A percentile compares a stretch with the other conserved stretches of the same genome.
Conservation (phyloP, 2,113 vertebrate genomes). For the Mustela lutreola region DNA sequence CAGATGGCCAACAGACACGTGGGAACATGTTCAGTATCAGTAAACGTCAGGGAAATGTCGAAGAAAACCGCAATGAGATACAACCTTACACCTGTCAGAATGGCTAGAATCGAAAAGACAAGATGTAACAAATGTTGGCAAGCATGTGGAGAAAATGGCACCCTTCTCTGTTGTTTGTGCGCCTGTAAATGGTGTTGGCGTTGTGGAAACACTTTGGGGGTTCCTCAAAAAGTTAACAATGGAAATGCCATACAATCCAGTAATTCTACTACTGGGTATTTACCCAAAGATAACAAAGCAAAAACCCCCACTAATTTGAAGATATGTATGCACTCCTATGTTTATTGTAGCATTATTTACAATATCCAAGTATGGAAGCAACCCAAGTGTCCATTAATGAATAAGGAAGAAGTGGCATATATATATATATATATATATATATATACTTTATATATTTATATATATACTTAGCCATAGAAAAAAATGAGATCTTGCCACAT, state of each 20-base stretch:
- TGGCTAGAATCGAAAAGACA: not conserved
- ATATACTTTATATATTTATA: not conserved
- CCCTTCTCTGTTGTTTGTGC: not conserved
- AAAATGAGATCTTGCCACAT: not conserved
- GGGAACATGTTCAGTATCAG: not conserved
- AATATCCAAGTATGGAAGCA: not conserved
- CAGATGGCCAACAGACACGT: not conserved
- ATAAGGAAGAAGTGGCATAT: not conserved
- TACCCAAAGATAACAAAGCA: not conserved
- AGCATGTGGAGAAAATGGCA: not conserved
- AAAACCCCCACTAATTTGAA: not conserved
- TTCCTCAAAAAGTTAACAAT: not conserved
- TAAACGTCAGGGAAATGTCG: not conserved
- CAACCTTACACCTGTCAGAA: not conserved
- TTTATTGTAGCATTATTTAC: not conserved
- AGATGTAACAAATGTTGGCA: not conserved
- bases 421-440: not conserved
- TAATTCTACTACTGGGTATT: not conserved
- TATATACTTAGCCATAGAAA: not conserved
- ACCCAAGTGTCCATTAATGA: not conserved
- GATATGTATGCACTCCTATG: not conserved
- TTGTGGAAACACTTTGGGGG: not conserved
- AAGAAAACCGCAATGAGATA: not conserved
- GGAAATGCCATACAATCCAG: not conserved
- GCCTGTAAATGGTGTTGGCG: not conserved